Evolutionary conservation across 2,888 invertebrate genomes (phyloP), one percentile per base, ranked within the genome.

Genomic region (Apodemia duryi): DNA sequence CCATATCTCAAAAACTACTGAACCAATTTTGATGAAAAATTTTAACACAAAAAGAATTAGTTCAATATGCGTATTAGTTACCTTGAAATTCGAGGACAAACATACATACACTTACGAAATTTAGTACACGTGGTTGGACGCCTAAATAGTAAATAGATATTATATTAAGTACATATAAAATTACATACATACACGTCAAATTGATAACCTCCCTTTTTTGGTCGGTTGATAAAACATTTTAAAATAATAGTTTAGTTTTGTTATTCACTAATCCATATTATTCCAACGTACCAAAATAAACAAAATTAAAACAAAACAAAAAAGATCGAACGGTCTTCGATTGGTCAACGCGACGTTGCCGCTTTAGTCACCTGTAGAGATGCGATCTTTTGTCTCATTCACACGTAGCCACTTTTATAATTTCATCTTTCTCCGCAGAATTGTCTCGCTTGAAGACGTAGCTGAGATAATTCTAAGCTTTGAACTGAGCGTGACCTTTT

Each of bases 271-370:
- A 21, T 70, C 68, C 65, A 66, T 64, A 60, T 49, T 63, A 66
- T 63, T 61, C 65, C 65, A 63, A 66, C 66, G 52, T 52, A 29
- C 71, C 63, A 57, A 70, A 77, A 81, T 80, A 74, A 71, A 72
- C 78, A 81, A 83, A 72, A 72, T 79, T 80, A 82, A 83, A 86
- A 85, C 82, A 79, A 82, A 83, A 80, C 77, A 76, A 74, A 72
- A 73, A 72, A 81, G 83, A 82, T 83, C 83, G 77, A 79, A 75
- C 81, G 86, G 82, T 82, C 83, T 76, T 79, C 80, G 83, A 91
- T 91, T 91, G 90, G 91, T 87, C 78, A 87, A 82, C 81, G 91
- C 90, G 86, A 83, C 86, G 90, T 90, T 89, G 90, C 89, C 89
- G 83, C 79, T 84, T 81, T 77, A 84, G 77, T 77, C 80, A 82